These are phyloP conservation scores for Nemapogon koenigi DNA, from an alignment of 2,888 invertebrate genomes.

Conservation along the genomic window DNA sequence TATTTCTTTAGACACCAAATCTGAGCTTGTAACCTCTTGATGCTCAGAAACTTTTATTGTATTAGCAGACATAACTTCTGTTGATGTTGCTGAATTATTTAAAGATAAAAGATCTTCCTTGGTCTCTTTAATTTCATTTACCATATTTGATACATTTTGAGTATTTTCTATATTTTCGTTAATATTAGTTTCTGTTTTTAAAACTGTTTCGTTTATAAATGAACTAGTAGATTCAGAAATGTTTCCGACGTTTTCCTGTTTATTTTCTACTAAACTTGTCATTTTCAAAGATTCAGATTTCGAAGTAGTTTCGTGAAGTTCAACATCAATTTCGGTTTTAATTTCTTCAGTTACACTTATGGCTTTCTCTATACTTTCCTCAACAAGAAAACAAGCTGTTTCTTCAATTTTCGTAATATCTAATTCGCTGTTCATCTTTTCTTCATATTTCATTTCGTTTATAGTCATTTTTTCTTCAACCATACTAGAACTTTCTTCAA, in stretches of 20 bases:
- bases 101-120: too few relatives aligned
- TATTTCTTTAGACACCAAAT: too few relatives aligned
- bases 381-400: slow-evolving; percentile 35
- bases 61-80: slow-evolving; percentile 1
- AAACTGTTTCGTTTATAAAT: background rate
- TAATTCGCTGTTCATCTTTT: slow-evolving; percentile 19
- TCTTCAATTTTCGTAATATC: slow-evolving; percentile 30
- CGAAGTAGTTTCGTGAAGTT: slow-evolving; percentile 18
- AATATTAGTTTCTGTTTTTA: background rate
- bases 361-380: slow-evolving; percentile 42
- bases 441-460: slow-evolving; percentile 16
- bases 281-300: slow-evolving; percentile 17
- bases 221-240: background rate
- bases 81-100: background rate
- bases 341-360: slow-evolving; percentile 37
- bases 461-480: slow-evolving; percentile 15
- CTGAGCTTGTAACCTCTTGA: background rate
- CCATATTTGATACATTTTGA: slow-evolving; percentile 1
- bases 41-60: background rate
- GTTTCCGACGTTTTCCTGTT: background rate
- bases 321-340: slow-evolving; percentile 35
- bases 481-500: slow-evolving; percentile 14
- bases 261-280: slow-evolving; percentile 14
- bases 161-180: background rate
- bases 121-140: slow-evolving; percentile 11